Percentiles rank a stretch among this genome's conserved stretches.
phyloP scores from a whole-genome alignment of 2,888 invertebrate species.

The Ectemnius lituratus region DNA sequence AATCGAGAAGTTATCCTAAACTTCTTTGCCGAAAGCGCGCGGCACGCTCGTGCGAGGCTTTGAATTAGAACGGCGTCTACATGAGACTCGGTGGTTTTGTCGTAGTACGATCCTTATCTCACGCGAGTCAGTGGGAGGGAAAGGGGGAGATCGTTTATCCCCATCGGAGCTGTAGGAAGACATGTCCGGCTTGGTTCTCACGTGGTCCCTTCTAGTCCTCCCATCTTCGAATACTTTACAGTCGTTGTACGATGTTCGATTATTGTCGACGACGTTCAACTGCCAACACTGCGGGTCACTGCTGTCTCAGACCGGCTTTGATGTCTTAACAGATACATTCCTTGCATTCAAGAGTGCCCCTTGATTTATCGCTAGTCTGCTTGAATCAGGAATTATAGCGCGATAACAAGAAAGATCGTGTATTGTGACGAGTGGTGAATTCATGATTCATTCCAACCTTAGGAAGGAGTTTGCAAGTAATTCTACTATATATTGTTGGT shows the following conservation, averaged over 20 bases:
- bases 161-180: slow-evolving; percentile 51
- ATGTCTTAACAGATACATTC: not conserved
- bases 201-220: slow-evolving; percentile 32
- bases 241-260: slow-evolving; percentile 32
- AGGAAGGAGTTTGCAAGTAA: too few relatives aligned
- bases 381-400: not conserved
- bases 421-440: too few relatives aligned
- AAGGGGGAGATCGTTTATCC: slow-evolving; percentile 55
- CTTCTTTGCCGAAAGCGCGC: slow-evolving; percentile 44
- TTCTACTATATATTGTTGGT: not conserved
- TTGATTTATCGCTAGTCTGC: not conserved
- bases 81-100: slow-evolving; percentile 52
- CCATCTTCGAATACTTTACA: slow-evolving; percentile 19
- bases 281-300: slow-evolving; percentile 28
- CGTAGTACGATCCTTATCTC: slow-evolving; percentile 57
- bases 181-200: slow-evolving; percentile 55
- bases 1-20: slow-evolving; percentile 47
- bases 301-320: not conserved
- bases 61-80: slow-evolving; percentile 53
- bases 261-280: slow-evolving; percentile 26
- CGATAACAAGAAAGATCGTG: too few relatives aligned
- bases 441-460: too few relatives aligned
- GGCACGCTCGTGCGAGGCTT: slow-evolving; percentile 42
- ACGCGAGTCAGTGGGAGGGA: slow-evolving; percentile 24
- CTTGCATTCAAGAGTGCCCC: not conserved